Base-by-base conservation (phyloP, 2,888 invertebrate genomes). In the Cataglyphis rosenhaueri region DNA sequence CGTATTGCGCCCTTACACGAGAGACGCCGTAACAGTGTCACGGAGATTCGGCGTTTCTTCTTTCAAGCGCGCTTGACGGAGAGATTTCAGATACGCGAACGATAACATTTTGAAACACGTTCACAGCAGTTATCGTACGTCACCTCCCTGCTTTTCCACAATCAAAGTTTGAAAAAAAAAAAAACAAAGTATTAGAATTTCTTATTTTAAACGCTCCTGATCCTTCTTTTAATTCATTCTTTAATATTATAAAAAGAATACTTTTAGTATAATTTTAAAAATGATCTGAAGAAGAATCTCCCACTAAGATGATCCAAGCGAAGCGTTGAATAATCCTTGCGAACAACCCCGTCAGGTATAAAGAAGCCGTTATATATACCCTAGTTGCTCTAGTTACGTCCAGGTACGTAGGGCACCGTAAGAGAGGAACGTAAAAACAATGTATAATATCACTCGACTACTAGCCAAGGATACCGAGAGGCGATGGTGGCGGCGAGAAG, bases 391-490 rank as follows among this genome's bases (percentile, higher is more conserved):
- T 85, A 90, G 91, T 92, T 92, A 92, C 52, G 52, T 52, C 89
- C 85, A 82, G 82, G 61, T 68, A 71, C 81, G 78, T 85, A 85
- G 85, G 44, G 83, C 78, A 73, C 64, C 81, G 78, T 84, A 90
- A 90, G 89, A 90, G 89, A 71, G 86, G 85, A 87, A 89, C 89
- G 89, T 91, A 93, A 94, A 94, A 93, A 94, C 92, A 92, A 91
- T 92, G 91, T 92, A 91, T 92, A 92, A 92, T 92, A 92, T 92
- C 86, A 89, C 86, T 57, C 74, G 75, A 83, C 74, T 74, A 81
- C 81, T 87, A 87, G 87, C 75, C 76, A 65, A 85, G 74, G 86
- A 82, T 84, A 88, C 87, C 88, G 78, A 82, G 79, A 75, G 86
- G 83, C 84, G 84, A 83, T 64, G 48, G 76, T 75, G 61, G 83